A percentile compares a stretch with the other conserved stretches of the same genome.
Evolutionary conservation across 1,140 invertebrate genomes (phyloP).

Genomic region (Psix sp.): DNA sequence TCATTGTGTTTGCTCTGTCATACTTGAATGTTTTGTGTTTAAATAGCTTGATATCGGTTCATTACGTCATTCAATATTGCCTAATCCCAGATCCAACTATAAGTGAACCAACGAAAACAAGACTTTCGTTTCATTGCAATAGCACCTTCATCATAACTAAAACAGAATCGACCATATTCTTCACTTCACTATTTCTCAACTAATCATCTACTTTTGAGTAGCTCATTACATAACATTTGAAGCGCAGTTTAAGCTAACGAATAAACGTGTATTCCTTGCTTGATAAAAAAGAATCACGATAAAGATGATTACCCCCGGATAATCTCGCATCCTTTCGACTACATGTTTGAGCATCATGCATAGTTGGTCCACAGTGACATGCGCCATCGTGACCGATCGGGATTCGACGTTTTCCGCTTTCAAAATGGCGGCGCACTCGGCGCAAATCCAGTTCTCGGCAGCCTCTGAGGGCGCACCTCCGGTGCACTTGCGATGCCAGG

Average conservation of each 20-base stretch:
- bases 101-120: neutral
- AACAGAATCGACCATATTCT: too few species aligned
- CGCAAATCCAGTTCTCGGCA: slow-evolving; percentile 87
- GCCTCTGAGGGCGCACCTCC: slow-evolving; percentile 77
- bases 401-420: slow-evolving; percentile 86
- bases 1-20: neutral
- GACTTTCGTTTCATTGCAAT: neutral
- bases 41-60: neutral
- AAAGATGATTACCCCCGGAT: slow-evolving; percentile 81
- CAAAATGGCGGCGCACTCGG: slow-evolving; percentile 88
- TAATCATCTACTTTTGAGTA: too few species aligned
- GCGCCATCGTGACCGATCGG: slow-evolving; percentile 84
- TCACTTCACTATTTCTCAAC: too few species aligned
- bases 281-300: slow-evolving; percentile 16
- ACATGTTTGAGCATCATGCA: slow-evolving; percentile 86
- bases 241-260: too few species aligned
- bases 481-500: slow-evolving; percentile 89
- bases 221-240: too few species aligned
- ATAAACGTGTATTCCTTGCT: neutral
- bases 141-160: too few species aligned
- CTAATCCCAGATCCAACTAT: slow-evolving; percentile 1
- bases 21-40: too few species aligned
- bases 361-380: slow-evolving; percentile 84
- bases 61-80: slow-evolving; percentile 14
- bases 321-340: slow-evolving; percentile 83